Percentiles rank a stretch among this genome's conserved stretches.
These are phyloP conservation scores for Heliothis subflexa DNA, from an alignment of 1,140 invertebrate species.

Conservation along the genomic window DNA sequence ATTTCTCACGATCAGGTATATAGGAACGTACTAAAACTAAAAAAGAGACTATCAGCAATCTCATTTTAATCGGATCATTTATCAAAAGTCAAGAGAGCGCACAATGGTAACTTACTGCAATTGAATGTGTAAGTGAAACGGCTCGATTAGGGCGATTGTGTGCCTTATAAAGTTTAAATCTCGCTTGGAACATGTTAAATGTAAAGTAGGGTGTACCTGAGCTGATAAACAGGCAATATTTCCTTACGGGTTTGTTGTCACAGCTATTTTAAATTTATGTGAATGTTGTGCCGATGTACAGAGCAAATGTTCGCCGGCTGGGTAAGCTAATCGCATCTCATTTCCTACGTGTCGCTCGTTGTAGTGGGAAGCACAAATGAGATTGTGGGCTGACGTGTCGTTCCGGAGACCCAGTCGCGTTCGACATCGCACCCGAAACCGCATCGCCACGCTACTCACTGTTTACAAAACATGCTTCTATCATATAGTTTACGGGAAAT, in stretches of 20 bases:
- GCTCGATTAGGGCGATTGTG: constrained; percentile 29
- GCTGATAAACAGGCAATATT: constrained; percentile 43
- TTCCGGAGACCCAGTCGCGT: constrained; percentile 62
- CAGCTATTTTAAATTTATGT: constrained; percentile 45
- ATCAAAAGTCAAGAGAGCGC: constrained; percentile 46
- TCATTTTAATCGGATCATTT: constrained; percentile 48
- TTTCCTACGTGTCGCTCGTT: constrained; percentile 73
- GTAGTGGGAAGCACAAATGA: constrained; percentile 73
- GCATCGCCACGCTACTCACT: constrained; percentile 39
- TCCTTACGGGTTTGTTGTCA: constrained; percentile 36
- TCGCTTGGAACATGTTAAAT: constrained; percentile 22
- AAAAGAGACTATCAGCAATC: constrained; percentile 44
- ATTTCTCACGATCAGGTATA: constrained; percentile 34
- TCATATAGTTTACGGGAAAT: constrained; percentile 29
- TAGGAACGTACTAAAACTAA: constrained; percentile 34
- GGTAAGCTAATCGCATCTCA: constrained; percentile 72
- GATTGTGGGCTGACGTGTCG: constrained; percentile 69
- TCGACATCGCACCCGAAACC: constrained; percentile 55
- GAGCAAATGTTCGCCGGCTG: constrained; percentile 48
- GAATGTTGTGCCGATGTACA: constrained; percentile 44
- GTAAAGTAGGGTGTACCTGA: constrained; percentile 33
- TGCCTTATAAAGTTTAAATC: constrained; percentile 37
- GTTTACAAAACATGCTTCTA: constrained; percentile 42
- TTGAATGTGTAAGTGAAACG: constrained; percentile 45
- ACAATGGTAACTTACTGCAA: constrained; percentile 45